phyloP scores from a whole-genome alignment of 1,140 invertebrate species.

The Leptonema lineaticorne region DNA sequence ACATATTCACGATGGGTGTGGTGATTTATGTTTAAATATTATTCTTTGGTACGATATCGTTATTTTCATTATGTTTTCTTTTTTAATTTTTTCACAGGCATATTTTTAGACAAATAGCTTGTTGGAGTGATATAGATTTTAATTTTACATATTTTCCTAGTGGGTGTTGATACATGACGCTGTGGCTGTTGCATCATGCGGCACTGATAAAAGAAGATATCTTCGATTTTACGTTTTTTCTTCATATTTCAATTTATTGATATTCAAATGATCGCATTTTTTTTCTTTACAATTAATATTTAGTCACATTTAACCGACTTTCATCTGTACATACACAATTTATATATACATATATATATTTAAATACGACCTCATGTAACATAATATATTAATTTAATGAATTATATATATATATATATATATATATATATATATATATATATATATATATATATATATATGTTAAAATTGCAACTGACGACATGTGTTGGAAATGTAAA shows the following conservation, averaged over 20 bases:
- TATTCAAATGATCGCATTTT: constrained; percentile 18
- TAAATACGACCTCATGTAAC: background rate
- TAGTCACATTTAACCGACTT: constrained; percentile 5
- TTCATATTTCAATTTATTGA: constrained; percentile 6
- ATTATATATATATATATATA: too few species aligned
- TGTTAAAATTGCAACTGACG: constrained; percentile 19
- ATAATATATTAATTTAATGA: background rate
- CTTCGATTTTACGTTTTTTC: constrained; percentile 3
- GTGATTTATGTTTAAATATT: constrained; percentile 23
- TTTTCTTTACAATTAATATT: constrained; percentile 1
- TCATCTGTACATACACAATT: constrained; percentile 9
- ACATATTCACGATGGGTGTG: constrained; percentile 34
- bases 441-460: too few species aligned
- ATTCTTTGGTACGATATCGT: constrained; percentile 18
- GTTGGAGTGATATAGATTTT: constrained; percentile 40
- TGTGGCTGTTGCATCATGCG: constrained; percentile 31
- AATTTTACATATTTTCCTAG: constrained; percentile 27
- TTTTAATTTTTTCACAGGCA: constrained; percentile 33
- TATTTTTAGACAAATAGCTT: constrained; percentile 36
- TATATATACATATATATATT: too few species aligned
- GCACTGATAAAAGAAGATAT: constrained; percentile 23
- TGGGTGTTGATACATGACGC: constrained; percentile 25
- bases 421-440: too few species aligned
- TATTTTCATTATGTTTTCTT: constrained; percentile 28
- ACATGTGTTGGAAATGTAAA: background rate